These are phyloP conservation scores for Pristis pectinata DNA, from an alignment of 2,797 vertebrate genomes.

Conservation along the genomic window DNA sequence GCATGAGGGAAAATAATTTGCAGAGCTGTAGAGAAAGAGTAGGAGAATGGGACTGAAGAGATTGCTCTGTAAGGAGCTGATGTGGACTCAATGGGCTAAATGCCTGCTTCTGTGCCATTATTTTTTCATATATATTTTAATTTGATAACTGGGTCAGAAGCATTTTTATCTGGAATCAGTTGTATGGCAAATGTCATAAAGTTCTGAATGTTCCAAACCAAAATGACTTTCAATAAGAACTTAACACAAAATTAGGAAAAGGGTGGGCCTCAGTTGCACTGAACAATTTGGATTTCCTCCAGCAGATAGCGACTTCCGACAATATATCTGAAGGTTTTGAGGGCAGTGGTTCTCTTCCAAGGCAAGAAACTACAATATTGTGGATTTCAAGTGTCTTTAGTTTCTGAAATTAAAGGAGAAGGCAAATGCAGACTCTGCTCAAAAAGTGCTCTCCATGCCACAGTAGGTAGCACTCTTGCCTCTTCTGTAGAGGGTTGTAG, in stretches of 20 bases:
- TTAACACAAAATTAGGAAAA: conserved; percentile 10
- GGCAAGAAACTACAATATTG: background rate
- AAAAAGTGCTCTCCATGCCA: too few species aligned
- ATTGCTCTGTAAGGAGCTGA: too few species aligned
- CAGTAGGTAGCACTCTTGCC: too few species aligned
- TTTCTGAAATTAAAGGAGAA: background rate
- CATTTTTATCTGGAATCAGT: background rate
- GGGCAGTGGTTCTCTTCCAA: background rate
- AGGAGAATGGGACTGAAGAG: too few species aligned
- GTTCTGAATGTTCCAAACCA: background rate
- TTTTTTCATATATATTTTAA: background rate
- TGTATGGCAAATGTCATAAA: background rate
- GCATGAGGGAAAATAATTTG: too few species aligned
- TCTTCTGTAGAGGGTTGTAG: too few species aligned
- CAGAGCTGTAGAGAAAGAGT: too few species aligned
- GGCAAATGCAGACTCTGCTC: background rate
- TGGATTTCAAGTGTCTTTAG: background rate
- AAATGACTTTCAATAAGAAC: background rate
- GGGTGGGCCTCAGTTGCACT: background rate
- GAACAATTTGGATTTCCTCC: background rate
- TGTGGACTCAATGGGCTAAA: too few species aligned
- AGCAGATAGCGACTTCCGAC: background rate
- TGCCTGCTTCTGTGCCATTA: too few species aligned
- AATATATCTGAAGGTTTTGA: background rate
- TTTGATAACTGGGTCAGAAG: background rate